Evolutionary conservation across 23 tunicate species (phyloP), one percentile per base, ranked within the genome.

Genomic region (Styela plicata): DNA sequence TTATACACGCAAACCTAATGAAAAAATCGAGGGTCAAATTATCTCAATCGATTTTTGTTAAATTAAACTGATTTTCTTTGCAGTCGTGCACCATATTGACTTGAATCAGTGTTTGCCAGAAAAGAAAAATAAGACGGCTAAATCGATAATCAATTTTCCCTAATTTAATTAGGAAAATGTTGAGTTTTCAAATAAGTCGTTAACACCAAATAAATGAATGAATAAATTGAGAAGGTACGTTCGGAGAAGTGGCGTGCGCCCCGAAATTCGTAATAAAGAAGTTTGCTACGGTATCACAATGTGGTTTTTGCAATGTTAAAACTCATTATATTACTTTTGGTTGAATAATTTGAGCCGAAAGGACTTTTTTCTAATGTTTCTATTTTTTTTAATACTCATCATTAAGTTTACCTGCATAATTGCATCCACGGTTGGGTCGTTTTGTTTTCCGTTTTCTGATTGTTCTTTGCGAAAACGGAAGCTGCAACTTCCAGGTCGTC

Each of bases 1-100:
- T 76, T 52, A 31, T 76, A 76, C 16, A 76, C 33, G 65, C 81
- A 76, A 76, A 76, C 53, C 81, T 76, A 57, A 33, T 76, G 63
- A 73, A 33, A 66, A 7, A 25, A 66, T 66, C 7, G 31, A 44
- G 10, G 5, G 10, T 66, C 17, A 66, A 66, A 3, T 66, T 66
- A 66, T 66, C 7, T 66, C 31, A 28, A 66, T 26, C 17, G 71
- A 28, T 66, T 26, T 66, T 66, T 10, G 71, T 17, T 5, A 44
- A 7, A 44, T 44, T 44, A 5, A 44, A 7, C 57, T 44, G 7
- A 44, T 44, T 44, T 44, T 44, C n/a, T n/a, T n/a, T n/a, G n/a
- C n/a, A 44, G 57, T 13, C 57, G 13, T 44, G 57, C 57, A 44
- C 57, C 7, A 13, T 44, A 7, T 5, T 44, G 57, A 7, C 57